Evolutionary conservation across 2,888 invertebrate species (phyloP).

Genomic region (Plebejus argus): DNA sequence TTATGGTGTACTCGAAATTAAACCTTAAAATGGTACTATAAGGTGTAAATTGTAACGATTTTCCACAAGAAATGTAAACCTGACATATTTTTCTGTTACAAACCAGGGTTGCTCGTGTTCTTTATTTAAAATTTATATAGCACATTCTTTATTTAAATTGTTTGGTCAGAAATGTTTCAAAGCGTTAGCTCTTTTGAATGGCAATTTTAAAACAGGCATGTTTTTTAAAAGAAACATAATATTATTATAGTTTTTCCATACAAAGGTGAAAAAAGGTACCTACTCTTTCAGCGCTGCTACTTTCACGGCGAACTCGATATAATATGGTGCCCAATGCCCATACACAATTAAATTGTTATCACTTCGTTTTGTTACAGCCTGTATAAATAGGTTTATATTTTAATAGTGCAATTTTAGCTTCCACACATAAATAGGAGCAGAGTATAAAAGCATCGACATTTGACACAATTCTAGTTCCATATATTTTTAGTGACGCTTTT

Average conservation of each 20-base stretch:
- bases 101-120: slow-evolving; percentile 23
- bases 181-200: neutral
- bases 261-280: no score
- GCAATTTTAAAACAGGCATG: neutral
- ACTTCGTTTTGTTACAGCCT: no score
- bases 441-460: no score
- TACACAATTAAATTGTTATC: no score
- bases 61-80: neutral
- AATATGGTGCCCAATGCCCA: no score
- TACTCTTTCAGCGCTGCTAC: no score
- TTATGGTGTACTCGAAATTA: neutral
- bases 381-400: no score
- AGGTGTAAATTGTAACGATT: neutral
- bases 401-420: no score
- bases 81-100: slow-evolving; percentile 37
- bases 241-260: no score
- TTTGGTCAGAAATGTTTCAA: neutral
- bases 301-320: no score
- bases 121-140: neutral
- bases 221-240: neutral
- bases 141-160: slow-evolving; percentile 17
- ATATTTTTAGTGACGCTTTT: neutral
- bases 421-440: no score
- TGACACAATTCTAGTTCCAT: no score
- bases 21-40: neutral